These are phyloP conservation scores for Halichondria panicea DNA, from an alignment of 37 sponge, comb jelly and placozoan species.

Conservation along the genomic window DNA sequence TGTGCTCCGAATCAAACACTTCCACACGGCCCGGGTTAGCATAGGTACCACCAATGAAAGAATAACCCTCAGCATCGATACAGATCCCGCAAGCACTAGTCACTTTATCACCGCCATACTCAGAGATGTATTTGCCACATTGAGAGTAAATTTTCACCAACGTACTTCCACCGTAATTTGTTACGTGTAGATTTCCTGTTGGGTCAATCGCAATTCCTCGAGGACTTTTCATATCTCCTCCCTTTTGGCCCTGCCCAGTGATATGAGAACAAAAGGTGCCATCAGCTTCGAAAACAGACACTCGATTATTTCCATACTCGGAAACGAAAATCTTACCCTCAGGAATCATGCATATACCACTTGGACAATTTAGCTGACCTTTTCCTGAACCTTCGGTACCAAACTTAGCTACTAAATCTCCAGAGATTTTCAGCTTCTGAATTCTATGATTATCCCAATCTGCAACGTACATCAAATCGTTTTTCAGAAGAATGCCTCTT, in stretches of 20 bases:
- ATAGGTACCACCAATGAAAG: background rate
- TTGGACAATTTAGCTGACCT: conserved; percentile 30
- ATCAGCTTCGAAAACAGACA: conserved; percentile 42
- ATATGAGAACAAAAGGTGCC: conserved; percentile 23
- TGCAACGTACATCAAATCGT: conserved; percentile 43
- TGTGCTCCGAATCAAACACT: background rate
- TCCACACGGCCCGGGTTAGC: background rate
- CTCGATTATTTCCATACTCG: conserved; percentile 36
- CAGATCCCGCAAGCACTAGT: conserved; percentile 15
- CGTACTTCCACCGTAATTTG: background rate
- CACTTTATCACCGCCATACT: conserved; percentile 10
- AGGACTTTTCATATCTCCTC: conserved; percentile 6
- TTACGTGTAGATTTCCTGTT: conserved; percentile 22
- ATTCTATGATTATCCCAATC: conserved; percentile 34
- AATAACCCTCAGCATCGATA: conserved; percentile 27
- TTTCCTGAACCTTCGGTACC: conserved; percentile 22
- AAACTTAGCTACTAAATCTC: conserved; percentile 37
- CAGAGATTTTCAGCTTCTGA: conserved; percentile 24
- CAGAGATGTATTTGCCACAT: conserved; percentile 7
- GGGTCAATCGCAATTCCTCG: conserved; percentile 34
- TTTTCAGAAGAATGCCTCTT: conserved; percentile 25
- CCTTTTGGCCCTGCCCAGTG: no score
- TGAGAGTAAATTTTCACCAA: conserved; percentile 23
- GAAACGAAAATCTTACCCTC: conserved; percentile 21
- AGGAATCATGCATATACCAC: conserved; percentile 30